Evolutionary conservation across 2,797 vertebrate genomes (phyloP), one percentile per base, ranked within the genome.

Genomic region (Discoglossus pictus): DNA sequence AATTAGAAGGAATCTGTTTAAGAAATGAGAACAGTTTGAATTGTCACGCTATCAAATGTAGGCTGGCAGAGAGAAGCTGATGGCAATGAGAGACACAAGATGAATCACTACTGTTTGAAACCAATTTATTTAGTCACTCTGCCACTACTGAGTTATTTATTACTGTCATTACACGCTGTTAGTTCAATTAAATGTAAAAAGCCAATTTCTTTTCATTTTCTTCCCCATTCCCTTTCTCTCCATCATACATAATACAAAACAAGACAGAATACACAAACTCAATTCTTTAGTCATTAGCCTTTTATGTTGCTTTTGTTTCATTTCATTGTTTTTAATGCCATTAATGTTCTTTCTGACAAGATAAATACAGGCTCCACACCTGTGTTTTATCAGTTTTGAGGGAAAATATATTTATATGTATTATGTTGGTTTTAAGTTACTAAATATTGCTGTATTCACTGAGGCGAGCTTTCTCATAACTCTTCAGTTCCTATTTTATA

Each of bases 81-180:
- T 86, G 81, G 80, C 89, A 90, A 86, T 84, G 78, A 91, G 92
- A 93, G 88, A 84, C 86, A 86, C 80, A 75, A 58, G 82, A 89
- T 92, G 89, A 94, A 91, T 92, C 89, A 88, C 54, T 84, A 85
- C 88, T 87, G 72, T 75, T 83, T 81, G 81, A 92, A 93, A 91
- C 81, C 87, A 91, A 92, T 93, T 94, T 81, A 91, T 93, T 92
- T 89, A 93, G 90, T 89, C 84, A 87, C 82, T 91, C 80, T 73
- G 79, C 87, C 44, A 87, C 82, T 73, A 54, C 77, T 74, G 79
- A 79, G 82, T 93, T 93, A 94, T 95, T 94, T 94, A 95, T 92
- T 90, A 89, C 86, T 91, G 89, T 92, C 92, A 93, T 84, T 82
- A 82, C 75, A 87, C 79, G 80, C 83, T 86, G 84, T 89, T 91